Evolutionary conservation across 2,113 vertebrate genomes (phyloP), one percentile per base, ranked within the genome.

Genomic region (Mormyrus iriodes): DNA sequence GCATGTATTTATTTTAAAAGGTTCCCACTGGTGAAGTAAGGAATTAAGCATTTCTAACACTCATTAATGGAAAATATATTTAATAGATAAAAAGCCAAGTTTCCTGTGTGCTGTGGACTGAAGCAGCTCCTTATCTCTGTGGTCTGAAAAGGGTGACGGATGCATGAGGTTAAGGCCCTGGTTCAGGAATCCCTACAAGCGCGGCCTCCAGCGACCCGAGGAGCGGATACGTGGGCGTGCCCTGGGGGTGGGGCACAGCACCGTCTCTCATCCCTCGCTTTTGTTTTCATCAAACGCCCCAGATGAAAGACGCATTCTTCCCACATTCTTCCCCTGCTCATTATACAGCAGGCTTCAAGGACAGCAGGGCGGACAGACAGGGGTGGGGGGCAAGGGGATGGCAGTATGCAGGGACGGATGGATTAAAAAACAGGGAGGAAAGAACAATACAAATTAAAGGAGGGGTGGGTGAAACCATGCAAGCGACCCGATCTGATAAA

Each of bases 291-390:
- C 82, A 85, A 85, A 85, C 82, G 7, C 85, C 85, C 49, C 49
- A 86, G 49, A 86, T 53, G 85, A 85, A 85, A 85, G 82, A 55
- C 49, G 24, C 21, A 85, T 85, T 85, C 82, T 27, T 48, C 24
- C 82, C 46, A 85, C 42, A 49, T 48, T 44, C 82, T 42, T 35
- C 49, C 84, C 46, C 44, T 27, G 51, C 85, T 39, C 51, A 55
- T 35, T 51, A 53, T 51, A 86, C 48, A 53, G 49, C 85, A 9
- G 6, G 85, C 49, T 35, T 39, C 51, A 27, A 17, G 31, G 90
- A 86, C 85, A 86, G n/a, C 51, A 7, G 86, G 24, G 89, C 84
- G 58, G 90, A 90, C 89, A 69, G 53, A 15, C 42, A 27, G 76
- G 44, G 90, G 9, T 61, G 31, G n/a, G 69, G 89, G 73, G n/a